Evolutionary conservation across 2,888 invertebrate species (phyloP), one percentile per base, ranked within the genome.

Genomic region (Teleiodes luculella): DNA sequence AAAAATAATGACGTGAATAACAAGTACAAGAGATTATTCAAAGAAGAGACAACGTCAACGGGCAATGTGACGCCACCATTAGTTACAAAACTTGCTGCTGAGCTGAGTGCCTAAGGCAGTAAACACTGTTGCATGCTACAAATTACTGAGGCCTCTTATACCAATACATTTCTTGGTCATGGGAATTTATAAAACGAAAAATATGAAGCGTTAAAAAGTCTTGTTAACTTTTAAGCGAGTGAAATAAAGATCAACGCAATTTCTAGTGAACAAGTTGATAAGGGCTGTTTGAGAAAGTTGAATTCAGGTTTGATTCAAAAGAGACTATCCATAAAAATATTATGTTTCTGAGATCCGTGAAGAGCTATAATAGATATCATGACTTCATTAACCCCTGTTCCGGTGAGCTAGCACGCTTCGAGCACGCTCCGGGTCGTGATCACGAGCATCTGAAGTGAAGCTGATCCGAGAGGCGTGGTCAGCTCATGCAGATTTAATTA

Each of bases 401-500:
- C 49, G 49, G 49, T 49, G 18, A 24, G 37, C 20, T 43, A 24
- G 43, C 43, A 13, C 13, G 43, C 43, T 43, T 8, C 20, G 16
- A 16, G 41, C 41, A 41, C 41, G 41, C 24, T 41, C n/a, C 37
- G 24, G 36, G 49, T 49, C 49, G 49, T 49, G 49, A 49, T 36
- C 37, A 49, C 36, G 37, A 33, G 14, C 48, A 35, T 36, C 33
- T 36, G 28, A 48, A 48, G 48, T 48, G 16, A 35, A 48, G 48
- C 31, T 48, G 48, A 31, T 48, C 35, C 35, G 20, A 35, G 16
- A 33, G 53, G 53, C 39, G 53, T 53, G 53, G 53, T 37, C 41
- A 10, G 14, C 20, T 46, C 47, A 47, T 53, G 47, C 53, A 41
- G 48, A 53, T 54, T 54, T 54, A 54, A 54, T 50, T 54, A 54